Evolutionary conservation across 2,113 vertebrate genomes (phyloP), one percentile per base, ranked within the genome.

Genomic region (Ageneiosus marmoratus): DNA sequence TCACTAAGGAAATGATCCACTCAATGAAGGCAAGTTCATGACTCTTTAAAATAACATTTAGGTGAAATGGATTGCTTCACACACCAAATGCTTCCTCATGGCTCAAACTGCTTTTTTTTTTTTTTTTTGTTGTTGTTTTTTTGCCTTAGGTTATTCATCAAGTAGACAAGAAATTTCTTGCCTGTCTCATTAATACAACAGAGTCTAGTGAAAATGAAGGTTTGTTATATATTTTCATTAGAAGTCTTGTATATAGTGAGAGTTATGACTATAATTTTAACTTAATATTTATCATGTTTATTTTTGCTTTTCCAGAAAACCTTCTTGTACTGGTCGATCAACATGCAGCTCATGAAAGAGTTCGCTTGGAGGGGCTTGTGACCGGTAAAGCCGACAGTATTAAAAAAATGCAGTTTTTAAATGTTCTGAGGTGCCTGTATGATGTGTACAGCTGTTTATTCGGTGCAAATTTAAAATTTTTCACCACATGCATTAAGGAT

Each of bases 141-240:
- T 84, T 91, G 50, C 73, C 32, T 24, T 89, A 99, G 98, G 97
- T 99, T 83, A 95, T 99, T 87, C 93, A 96, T 92, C 98, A 99
- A 93, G 98, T 99, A 89, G 98, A 99, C 91, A 97, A 95, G 91
- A 99, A 99, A 92, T 99, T 99, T 88, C 97, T 99, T 0, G 98
- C 95, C n/a, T 99, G 98, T 90, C 93, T 99, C 85, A 96, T 99
- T 88, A 94, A 94, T 83, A 96, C 96, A 24, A 72, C 88, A 55
- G 50, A 85, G 24, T 41, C 77, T 8, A 11, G 34, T 80, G 79
- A 89, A 80, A n/a, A 83, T 58, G 85, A 91, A 89, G 91, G 94
- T 93, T 88, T 34, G 15, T 12, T 53, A 11, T 82, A 46, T n/a
- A 34, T 56, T 10, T 32, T 48, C 2, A 16, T 51, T 27, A 8